These are phyloP conservation scores for Temnothorax curvispinosus DNA, from an alignment of 1,140 invertebrate genomes.

Conservation along the genomic window DNA sequence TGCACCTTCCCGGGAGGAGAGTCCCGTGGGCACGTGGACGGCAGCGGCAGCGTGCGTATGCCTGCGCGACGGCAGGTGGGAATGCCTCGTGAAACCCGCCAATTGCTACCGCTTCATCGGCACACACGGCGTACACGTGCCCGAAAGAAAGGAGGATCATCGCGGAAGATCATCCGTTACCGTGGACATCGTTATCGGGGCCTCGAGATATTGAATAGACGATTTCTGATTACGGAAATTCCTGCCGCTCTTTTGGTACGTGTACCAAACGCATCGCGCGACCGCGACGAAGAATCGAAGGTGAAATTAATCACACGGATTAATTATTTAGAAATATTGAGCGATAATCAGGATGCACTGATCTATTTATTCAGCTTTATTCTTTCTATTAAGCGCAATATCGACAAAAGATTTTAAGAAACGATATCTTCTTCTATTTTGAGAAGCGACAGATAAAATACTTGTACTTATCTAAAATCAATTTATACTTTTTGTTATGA, in stretches of 20 bases:
- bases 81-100: constrained; percentile 69
- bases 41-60: constrained; percentile 23
- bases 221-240: constrained; percentile 64
- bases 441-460: neutral
- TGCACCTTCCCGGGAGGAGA: constrained; percentile 62
- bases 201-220: constrained; percentile 27
- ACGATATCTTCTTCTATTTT: neutral
- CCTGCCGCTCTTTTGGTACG: too few relatives aligned
- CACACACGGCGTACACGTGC: constrained; percentile 45
- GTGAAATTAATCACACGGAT: neutral
- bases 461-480: neutral
- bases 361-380: neutral
- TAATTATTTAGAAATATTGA: neutral
- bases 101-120: constrained; percentile 72
- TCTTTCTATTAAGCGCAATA: neutral
- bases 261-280: neutral
- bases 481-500: neutral
- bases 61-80: constrained; percentile 69
- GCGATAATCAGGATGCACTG: neutral
- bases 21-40: constrained; percentile 67
- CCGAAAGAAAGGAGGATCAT: constrained; percentile 49
- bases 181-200: neutral
- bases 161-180: constrained; percentile 57
- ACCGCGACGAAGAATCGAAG: neutral
- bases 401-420: neutral